Evolutionary conservation across 2,888 invertebrate species (phyloP), one percentile per base, ranked within the genome.

Genomic region (Boloria selene): DNA sequence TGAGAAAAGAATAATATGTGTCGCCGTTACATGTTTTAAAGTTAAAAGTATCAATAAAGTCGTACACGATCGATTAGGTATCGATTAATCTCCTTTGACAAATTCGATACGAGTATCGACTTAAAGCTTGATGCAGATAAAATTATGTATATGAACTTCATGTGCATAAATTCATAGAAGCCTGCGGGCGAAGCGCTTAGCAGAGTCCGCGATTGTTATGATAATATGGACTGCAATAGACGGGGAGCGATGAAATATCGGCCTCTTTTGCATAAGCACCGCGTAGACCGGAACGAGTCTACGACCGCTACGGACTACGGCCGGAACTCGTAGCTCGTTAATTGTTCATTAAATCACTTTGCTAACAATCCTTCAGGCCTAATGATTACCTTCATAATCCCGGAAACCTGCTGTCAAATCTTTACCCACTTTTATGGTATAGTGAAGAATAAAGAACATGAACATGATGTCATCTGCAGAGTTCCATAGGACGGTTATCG

Each of bases 261-360:
- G 84, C 81, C 86, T 87, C 83, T 74, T 91, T 91, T 89, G 89
- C 91, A 91, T 90, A 91, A 90, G 84, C 78, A 83, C 85, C 85
- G 85, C 77, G 81, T 83, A 83, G 74, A 76, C 77, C 80, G 80
- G 76, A 81, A 79, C 78, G 81, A 70, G 61, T 79, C 83, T 83
- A 83, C 84, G 82, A 74, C 73, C 70, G 81, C 81, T 83, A 81
- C 81, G 79, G 49, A 50, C 85, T 84, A 83, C 86, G 83, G 73
- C 77, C 76, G 86, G 83, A 87, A 84, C 83, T 82, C 82, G 85
- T 83, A 82, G 84, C 82, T 77, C 82, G 78, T 80, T 87, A 88
- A 89, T 90, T 88, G 86, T 84, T 87, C 81, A 86, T 56, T 56
- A 56, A 56, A 45, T 26, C 45, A 56, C 45, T 56, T 56, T 1